Conservation (phyloP, 2,113 vertebrate species). For the Nesoenas mayeri region DNA sequence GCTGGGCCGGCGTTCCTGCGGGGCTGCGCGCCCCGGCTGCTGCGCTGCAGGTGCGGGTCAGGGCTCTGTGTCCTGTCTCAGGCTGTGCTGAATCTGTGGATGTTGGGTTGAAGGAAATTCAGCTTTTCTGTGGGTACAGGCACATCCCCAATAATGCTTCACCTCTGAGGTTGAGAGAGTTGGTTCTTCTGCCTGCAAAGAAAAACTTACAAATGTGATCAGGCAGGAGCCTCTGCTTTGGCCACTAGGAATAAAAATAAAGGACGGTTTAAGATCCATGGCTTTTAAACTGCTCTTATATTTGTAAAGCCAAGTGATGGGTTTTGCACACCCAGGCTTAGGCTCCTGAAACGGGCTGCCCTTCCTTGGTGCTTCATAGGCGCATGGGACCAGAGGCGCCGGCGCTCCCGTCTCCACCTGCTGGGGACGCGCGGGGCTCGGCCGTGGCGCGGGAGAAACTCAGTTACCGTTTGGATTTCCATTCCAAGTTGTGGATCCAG, state of each 20-base stretch:
- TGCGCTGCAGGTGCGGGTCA: too few relatives aligned
- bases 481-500: neutral
- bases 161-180: neutral
- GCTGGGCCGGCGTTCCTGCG: neutral
- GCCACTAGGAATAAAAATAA: neutral
- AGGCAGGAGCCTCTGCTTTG: neutral
- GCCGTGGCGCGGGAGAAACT: neutral
- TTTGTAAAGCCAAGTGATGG: neutral
- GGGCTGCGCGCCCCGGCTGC: too few relatives aligned
- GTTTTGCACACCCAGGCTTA: neutral
- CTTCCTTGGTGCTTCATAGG: neutral
- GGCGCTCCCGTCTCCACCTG: conserved; percentile 49
- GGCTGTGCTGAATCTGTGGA: neutral
- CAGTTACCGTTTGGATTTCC: neutral
- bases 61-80: neutral
- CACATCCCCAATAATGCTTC: neutral
- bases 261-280: accelerated
- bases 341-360: neutral
- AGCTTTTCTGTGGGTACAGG: neutral
- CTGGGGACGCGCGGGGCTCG: neutral
- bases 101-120: neutral
- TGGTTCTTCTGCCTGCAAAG: neutral
- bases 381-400: neutral
- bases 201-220: neutral
- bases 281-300: neutral